Base-by-base conservation (phyloP, 2,888 invertebrate species). In the Dicycla oo region DNA sequence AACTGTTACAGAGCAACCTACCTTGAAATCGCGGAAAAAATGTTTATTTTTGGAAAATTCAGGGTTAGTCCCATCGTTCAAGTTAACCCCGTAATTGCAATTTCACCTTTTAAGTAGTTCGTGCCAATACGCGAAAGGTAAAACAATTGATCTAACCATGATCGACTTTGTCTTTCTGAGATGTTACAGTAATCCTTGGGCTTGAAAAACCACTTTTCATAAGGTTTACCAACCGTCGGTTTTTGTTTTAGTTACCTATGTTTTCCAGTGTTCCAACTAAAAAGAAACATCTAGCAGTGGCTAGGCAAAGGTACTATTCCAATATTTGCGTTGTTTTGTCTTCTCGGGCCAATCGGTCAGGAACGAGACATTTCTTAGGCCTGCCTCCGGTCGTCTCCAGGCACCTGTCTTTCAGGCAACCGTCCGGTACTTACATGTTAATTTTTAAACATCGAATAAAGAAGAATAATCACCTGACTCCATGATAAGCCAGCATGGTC, bases 401-500 rank as follows among this genome's bases (percentile, higher is more conserved):
- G 10, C 6, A 20, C n/a, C n/a, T 8, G 18, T 23, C 38, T 10
- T 40, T 40, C 8, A 23, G 18, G 3, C 23, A 38, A 18, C 6
- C 18, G 10, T n/a, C 10, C 18, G 6, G 7, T 6, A 34, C 4
- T 2, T n/a, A 30, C 4, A 13, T 26, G 3, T 61, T 30, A 15
- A 20, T n/a, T 30, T 60, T 51, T 10, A 30, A 51, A 15, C 15
- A 62, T n/a, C 10, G 18, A 62, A 62, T 18, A 15, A 10, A n/a
- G 56, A 62, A 56, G 10, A 56, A 30, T 10, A 15, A n/a, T 62
- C 18, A 62, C 97, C 97, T 97, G 87, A 97, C 97, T 86, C 97
- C 97, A 87, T 97, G 97, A 84, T 97, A 97, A 73, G 97, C 96
- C 66, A 97, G 93, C 83, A 97, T 90, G 0, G 97, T 97, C 10